Percentiles rank a stretch among this genome's conserved stretches.
Evolutionary conservation across 2,113 vertebrate genomes (phyloP).

Genomic region (Ptilorrhoa leucosticta): DNA sequence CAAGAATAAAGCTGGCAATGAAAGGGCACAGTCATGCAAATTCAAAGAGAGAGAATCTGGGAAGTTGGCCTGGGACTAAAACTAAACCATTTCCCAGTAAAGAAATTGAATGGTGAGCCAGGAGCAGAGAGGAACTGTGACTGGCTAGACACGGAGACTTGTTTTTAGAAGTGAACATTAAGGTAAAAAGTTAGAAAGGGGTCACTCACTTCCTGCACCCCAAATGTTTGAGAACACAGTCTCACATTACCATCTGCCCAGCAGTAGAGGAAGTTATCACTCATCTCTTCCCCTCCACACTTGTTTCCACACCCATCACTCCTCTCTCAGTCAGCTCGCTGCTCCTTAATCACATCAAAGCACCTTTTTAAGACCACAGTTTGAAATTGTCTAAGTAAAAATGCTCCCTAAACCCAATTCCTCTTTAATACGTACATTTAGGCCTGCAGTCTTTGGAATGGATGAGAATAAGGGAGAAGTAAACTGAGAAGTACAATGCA

Average conservation of each 20-base stretch:
- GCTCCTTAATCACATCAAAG: background rate
- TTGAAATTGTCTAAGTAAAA: background rate
- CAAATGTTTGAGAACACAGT: background rate
- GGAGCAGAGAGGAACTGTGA: background rate
- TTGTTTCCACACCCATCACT: background rate
- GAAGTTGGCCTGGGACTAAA: background rate
- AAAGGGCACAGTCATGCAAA: background rate
- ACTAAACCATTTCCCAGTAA: background rate
- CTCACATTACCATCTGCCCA: background rate
- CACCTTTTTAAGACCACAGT: background rate
- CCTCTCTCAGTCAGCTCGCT: background rate
- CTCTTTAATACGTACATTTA: background rate
- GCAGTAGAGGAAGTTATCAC: background rate
- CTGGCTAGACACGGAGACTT: background rate
- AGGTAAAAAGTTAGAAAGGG: background rate
- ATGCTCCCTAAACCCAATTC: background rate
- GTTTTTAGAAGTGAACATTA: background rate
- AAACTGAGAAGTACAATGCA: background rate
- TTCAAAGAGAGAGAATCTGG: background rate
- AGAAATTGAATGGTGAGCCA: background rate
- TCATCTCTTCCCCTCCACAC: background rate
- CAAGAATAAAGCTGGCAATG: background rate
- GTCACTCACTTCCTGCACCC: background rate
- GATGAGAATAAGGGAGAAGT: background rate
- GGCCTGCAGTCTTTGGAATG: background rate